Percentiles rank a stretch among this genome's conserved stretches.
Evolutionary conservation across 2,113 vertebrate genomes (phyloP).

Genomic region (Nipponia nippon): DNA sequence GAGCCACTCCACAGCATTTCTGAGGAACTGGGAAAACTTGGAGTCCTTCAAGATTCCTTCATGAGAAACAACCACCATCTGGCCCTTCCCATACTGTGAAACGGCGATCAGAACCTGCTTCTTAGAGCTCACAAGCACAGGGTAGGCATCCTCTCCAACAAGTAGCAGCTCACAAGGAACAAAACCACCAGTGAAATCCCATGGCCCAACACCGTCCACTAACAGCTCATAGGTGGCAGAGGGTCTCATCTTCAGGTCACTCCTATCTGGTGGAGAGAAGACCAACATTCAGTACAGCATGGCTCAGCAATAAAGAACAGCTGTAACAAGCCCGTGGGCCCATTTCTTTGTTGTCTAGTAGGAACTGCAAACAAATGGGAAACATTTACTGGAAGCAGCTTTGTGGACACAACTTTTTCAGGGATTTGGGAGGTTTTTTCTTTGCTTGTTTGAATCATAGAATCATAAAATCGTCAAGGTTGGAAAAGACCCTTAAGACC

Average conservation of each 20-base stretch:
- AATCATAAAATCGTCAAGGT: too few species aligned
- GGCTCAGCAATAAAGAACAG: not conserved
- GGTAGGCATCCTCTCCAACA: conserved; percentile 63
- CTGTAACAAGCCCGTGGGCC: not conserved
- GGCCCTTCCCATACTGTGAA: conserved; percentile 76
- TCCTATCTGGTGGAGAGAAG: not conserved
- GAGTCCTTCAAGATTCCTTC: conserved; percentile 75
- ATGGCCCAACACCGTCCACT: conserved; percentile 59
- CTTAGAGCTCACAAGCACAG: conserved; percentile 66
- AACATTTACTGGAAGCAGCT: not conserved
- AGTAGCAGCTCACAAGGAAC: conserved; percentile 74
- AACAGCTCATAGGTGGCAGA: conserved; percentile 61
- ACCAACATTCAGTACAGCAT: not conserved
- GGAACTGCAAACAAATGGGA: not conserved
- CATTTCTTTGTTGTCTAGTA: not conserved
- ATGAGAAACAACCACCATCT: conserved; percentile 83
- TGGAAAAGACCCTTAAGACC: too few species aligned
- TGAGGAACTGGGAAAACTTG: conserved; percentile 75
- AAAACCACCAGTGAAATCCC: conserved; percentile 64
- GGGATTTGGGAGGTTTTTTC: not conserved
- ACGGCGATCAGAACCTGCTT: conserved; percentile 72
- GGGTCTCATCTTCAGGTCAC: conserved; percentile 47
- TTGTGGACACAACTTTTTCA: not conserved
- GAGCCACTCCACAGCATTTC: conserved; percentile 84
- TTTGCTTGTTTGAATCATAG: not conserved